A percentile compares a stretch with the other conserved stretches of the same genome.
Evolutionary conservation across 2,113 vertebrate genomes (phyloP).

Genomic region (Sminthopsis crassicaudata): DNA sequence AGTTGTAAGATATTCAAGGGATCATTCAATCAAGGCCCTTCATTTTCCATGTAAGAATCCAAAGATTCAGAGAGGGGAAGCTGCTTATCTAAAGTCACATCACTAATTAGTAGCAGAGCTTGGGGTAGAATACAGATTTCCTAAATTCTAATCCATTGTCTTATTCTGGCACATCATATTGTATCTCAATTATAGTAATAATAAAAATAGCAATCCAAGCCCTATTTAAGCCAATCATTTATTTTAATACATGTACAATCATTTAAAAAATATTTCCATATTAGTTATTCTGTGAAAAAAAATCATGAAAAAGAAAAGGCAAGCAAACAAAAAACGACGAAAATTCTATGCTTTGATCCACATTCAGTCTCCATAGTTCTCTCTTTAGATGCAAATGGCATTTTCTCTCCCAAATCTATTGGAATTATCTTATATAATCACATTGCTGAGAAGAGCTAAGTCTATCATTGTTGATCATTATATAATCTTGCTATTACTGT

Average conservation of each 20-base stretch:
- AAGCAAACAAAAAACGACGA: background rate
- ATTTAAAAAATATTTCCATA: background rate
- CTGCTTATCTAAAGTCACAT: background rate
- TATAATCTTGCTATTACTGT: no score
- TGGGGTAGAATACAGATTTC: background rate
- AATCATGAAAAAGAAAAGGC: background rate
- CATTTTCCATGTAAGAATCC: background rate
- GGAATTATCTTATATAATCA: no score
- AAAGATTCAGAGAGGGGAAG: background rate
- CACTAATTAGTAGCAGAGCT: background rate
- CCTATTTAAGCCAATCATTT: background rate
- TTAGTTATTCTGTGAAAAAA: background rate
- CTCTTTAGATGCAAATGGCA: no score
- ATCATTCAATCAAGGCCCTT: background rate
- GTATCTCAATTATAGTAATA: background rate
- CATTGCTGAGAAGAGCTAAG: no score
- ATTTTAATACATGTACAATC: background rate
- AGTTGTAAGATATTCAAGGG: background rate
- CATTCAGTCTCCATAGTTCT: no score
- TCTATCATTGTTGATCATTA: no score
- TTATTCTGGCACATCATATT: background rate
- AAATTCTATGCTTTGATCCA: no score
- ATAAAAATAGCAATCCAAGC: background rate
- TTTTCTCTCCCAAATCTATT: no score
- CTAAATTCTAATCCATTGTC: background rate